A percentile compares a stretch with the other conserved stretches of the same genome.
phyloP scores from a whole-genome alignment of 2,888 invertebrate species.

The Diadegma fenestrale region DNA sequence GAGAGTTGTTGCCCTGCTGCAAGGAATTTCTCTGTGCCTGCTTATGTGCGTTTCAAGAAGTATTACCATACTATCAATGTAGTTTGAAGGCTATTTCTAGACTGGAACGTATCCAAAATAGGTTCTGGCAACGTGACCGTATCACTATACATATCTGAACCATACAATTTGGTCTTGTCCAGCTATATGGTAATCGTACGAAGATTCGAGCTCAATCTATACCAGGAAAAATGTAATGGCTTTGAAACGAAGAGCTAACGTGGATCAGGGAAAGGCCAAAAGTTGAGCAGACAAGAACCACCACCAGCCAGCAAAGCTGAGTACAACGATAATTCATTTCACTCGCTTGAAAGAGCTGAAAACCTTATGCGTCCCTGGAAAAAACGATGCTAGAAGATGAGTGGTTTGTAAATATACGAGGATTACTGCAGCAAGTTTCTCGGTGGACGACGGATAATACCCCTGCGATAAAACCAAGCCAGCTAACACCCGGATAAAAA shows the following conservation, averaged over 20 bases:
- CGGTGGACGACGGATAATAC: slow-evolving; percentile 78
- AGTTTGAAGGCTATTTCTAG: slow-evolving; percentile 18
- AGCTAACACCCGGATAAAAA: slow-evolving; percentile 81
- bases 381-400: slow-evolving; percentile 23
- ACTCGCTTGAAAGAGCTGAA: slow-evolving; percentile 66
- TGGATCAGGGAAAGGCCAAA: background rate
- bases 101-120: slow-evolving; percentile 82
- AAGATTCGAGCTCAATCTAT: background rate
- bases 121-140: slow-evolving; percentile 52
- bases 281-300: background rate
- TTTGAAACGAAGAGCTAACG: background rate
- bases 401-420: slow-evolving; percentile 18
- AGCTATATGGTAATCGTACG: background rate
- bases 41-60: background rate
- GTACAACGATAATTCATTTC: background rate
- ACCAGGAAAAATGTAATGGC: background rate
- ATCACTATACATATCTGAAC: background rate
- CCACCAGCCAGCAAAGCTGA: background rate
- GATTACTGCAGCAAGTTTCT: slow-evolving; percentile 62
- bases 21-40: slow-evolving; percentile 20
- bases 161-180: background rate
- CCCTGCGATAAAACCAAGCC: slow-evolving; percentile 82
- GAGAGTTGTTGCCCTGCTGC: background rate
- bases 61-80: slow-evolving; percentile 6
- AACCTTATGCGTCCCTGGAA: slow-evolving; percentile 12